phyloP scores from a whole-genome alignment of 2,113 vertebrate genomes.

The Neoarius graeffei region DNA sequence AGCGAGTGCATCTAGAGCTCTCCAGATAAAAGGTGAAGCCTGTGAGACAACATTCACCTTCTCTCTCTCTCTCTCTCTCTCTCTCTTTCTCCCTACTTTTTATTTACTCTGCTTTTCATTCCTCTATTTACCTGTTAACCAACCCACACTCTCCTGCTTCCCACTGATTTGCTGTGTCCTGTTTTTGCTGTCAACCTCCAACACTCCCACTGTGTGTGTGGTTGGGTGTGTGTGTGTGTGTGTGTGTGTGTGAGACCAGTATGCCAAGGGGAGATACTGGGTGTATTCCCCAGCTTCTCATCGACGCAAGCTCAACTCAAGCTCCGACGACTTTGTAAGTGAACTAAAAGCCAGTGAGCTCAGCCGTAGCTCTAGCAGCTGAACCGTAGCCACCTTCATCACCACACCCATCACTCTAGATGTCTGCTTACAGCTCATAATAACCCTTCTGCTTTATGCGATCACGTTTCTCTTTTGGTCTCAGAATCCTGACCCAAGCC shows the following conservation, averaged over 20 bases:
- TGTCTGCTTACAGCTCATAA: slow-evolving; percentile 6
- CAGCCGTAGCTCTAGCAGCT: background rate
- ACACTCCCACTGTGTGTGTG: slow-evolving; percentile 30
- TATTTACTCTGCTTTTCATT: slow-evolving; percentile 3
- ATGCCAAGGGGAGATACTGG: slow-evolving; percentile 93
- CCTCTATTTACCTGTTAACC: background rate
- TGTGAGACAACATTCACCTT: background rate
- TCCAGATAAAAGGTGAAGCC: background rate
- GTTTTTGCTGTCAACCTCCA: slow-evolving; percentile 10
- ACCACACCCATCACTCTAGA: background rate
- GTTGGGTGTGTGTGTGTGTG: background rate
- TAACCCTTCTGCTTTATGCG: background rate
- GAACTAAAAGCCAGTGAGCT: slow-evolving; percentile 1
- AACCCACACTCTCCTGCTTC: slow-evolving; percentile 11
- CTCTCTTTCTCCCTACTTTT: slow-evolving; percentile 20
- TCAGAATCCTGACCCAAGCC: background rate
- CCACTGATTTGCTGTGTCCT: background rate
- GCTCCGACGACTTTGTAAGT: slow-evolving; percentile 69
- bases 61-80: background rate
- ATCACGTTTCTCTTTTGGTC: background rate
- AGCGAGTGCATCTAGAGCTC: background rate
- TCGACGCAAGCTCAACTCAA: slow-evolving; percentile 77
- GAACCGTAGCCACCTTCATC: slow-evolving; percentile 1
- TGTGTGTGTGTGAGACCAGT: slow-evolving; percentile 76
- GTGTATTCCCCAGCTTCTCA: slow-evolving; percentile 88